phyloP scores from a whole-genome alignment of 2,113 vertebrate genomes.

The Hydrochoerus hydrochaeris region DNA sequence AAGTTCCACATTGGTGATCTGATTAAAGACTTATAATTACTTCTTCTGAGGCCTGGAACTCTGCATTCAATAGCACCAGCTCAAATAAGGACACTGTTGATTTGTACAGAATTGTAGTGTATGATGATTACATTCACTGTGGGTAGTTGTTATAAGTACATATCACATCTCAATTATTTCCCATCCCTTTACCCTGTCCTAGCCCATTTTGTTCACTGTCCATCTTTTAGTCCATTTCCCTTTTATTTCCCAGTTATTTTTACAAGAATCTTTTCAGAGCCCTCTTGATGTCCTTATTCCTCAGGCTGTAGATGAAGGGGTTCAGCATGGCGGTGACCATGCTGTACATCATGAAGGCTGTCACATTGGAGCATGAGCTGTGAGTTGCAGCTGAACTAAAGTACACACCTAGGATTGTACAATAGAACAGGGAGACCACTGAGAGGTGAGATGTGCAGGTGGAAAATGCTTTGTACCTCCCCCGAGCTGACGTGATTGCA shows the following conservation, averaged over 20 bases:
- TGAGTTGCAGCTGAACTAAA: neutral
- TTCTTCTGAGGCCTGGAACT: neutral
- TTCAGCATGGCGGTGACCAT: neutral
- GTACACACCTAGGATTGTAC: neutral
- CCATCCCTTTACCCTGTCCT: neutral
- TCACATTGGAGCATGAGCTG: neutral
- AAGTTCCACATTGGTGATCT: neutral
- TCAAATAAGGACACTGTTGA: neutral
- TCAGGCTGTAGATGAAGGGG: neutral
- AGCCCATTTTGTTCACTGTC: no score
- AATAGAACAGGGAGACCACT: neutral
- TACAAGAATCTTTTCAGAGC: neutral
- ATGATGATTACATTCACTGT: neutral
- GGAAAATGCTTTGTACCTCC: neutral
- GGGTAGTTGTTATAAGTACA: neutral
- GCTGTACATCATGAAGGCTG: neutral
- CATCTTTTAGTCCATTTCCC: neutral
- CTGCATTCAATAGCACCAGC: neutral
- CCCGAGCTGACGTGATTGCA: neutral
- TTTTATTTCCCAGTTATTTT: neutral
- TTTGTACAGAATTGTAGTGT: neutral
- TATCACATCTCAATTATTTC: neutral
- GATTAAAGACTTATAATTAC: neutral
- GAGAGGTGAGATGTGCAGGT: neutral
- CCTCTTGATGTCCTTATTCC: neutral